Conservation (phyloP, 2,888 invertebrate species). For the Brenthis ino region DNA sequence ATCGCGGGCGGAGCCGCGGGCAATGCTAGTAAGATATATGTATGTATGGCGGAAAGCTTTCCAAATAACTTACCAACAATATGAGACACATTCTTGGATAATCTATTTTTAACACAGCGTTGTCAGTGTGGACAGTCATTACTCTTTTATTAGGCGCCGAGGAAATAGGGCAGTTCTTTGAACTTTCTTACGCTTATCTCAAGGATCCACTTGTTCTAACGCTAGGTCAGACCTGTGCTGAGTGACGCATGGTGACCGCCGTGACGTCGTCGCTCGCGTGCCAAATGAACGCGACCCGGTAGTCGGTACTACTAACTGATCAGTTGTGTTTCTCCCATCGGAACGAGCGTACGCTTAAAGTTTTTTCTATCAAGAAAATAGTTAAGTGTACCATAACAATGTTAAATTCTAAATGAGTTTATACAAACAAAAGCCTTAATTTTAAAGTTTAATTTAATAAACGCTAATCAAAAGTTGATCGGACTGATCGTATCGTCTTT, state of each 20-base stretch:
- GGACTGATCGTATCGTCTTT: no score
- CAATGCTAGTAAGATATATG: no score
- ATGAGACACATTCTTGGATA: neutral
- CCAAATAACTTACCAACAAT: neutral
- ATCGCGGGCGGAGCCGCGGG: no score
- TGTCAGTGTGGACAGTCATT: constrained; percentile 34
- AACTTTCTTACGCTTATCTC: constrained; percentile 3
- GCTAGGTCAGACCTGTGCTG: constrained; percentile 36
- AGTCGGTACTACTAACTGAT: constrained; percentile 6
- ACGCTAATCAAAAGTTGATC: no score
- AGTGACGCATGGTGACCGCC: constrained; percentile 44
- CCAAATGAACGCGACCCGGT: constrained; percentile 22
- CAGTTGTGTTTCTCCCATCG: constrained; percentile 34
- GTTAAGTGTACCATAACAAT: constrained; percentile 40
- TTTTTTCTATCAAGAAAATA: constrained; percentile 27
- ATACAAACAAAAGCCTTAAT: neutral
- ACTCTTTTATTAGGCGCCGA: constrained; percentile 25
- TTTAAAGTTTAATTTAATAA: no score
- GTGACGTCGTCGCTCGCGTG: constrained; percentile 52
- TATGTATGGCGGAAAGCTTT: neutral
- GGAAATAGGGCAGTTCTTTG: constrained; percentile 11
- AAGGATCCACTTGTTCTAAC: constrained; percentile 5
- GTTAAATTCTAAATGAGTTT: neutral
- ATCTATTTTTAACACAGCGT: constrained; percentile 7
- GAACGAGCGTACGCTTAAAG: constrained; percentile 32